A percentile compares a stretch with the other conserved stretches of the same genome.
phyloP scores from a whole-genome alignment of 2,797 vertebrate genomes.

The Cottoperca gobio region DNA sequence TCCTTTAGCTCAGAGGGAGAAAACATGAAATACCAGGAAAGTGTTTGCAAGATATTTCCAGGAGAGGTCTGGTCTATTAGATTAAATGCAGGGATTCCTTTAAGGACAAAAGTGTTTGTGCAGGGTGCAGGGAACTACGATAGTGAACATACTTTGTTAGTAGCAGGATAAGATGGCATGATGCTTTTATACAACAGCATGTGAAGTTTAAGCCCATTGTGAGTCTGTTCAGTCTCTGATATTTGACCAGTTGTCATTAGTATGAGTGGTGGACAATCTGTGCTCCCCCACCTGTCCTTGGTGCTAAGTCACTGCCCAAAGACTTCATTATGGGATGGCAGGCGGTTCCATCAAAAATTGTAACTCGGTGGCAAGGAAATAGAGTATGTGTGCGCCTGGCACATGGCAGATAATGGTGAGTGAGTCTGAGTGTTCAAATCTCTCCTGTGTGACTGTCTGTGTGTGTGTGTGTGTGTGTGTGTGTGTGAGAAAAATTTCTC shows the following conservation, averaged over 20 bases:
- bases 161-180: neutral
- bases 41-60: conserved; percentile 9
- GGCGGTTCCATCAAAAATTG: conserved; percentile 49
- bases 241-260: conserved; percentile 60
- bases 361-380: conserved; percentile 59
- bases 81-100: neutral
- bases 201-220: conserved; percentile 3
- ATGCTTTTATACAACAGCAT: conserved; percentile 7
- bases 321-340: conserved; percentile 71
- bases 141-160: neutral
- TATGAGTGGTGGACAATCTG: conserved; percentile 37
- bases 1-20: neutral
- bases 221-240: conserved; percentile 19
- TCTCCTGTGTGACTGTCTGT: too few relatives aligned
- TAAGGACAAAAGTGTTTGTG: neutral
- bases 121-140: neutral
- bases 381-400: conserved; percentile 17
- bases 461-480: too few relatives aligned
- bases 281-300: conserved; percentile 65
- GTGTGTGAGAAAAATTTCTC: neutral
- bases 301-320: conserved; percentile 64
- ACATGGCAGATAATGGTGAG: conserved; percentile 42
- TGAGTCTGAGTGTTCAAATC: conserved; percentile 23
- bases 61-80: neutral
- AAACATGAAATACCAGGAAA: neutral